Base-by-base conservation (phyloP, 2,113 vertebrate species). In the Hyperopisus bebe region DNA sequence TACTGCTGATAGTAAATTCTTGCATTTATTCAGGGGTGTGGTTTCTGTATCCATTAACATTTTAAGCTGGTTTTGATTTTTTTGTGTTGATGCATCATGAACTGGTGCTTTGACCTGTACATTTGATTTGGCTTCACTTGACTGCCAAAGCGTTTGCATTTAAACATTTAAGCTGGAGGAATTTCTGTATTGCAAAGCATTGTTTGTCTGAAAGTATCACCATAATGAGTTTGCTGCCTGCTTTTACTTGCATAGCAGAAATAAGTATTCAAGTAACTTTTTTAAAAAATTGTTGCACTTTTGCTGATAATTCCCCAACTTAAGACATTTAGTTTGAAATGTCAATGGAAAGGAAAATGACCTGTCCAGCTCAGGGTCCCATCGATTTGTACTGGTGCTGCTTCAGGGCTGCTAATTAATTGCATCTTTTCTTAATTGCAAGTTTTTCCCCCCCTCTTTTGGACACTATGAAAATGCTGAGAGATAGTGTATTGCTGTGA, bases 391-490 rank as follows among this genome's bases (percentile, higher is more conserved):
- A 92, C 92, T 93, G 92, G 92, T 89, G 90, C 93, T 92, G 93
- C 94, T 94, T 31, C 88, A 77, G 48, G 87, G 94, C 90, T 90
- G 91, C 92, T 95, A 94, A 94, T 94, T 95, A 94, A 94, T 94
- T 94, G 94, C 88, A 93, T 92, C 93, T 95, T 95, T 94, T 93
- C 90, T 92, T 94, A 94, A 95, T 94, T 94, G 94, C 92, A 92
- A 88, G 89, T 91, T 89, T 9, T 1, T 0, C 2, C 66, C 66
- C 74, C 74, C 74, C 74, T 35, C n/a, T 86, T 86, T 90, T 89
- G 88, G 83, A 90, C 90, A 91, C 70, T 91, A 39, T 91, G 91
- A 90, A 87, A 87, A 53, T 87, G 88, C 89, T 87, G 35, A 11
- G 44, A 83, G 86, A 84, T 88, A 83, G 88, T n/a, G 84, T 91